phyloP scores from a whole-genome alignment of 2,797 vertebrate genomes.

The Thamnophis elegans region DNA sequence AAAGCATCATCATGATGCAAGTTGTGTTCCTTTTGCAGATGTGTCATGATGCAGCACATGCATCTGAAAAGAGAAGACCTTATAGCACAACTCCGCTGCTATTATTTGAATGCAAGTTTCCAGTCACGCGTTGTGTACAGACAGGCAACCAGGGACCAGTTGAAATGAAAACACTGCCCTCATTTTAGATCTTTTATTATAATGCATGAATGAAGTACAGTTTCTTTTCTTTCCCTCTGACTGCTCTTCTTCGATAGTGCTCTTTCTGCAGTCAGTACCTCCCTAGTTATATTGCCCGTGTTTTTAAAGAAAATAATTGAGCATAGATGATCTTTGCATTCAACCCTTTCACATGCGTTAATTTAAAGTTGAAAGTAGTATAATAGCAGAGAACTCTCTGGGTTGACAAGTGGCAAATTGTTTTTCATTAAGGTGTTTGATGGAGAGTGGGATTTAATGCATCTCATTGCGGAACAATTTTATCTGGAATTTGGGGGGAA shows the following conservation, averaged over 20 bases:
- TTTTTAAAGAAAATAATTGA: neutral
- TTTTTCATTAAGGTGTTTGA: neutral
- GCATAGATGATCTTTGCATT: neutral
- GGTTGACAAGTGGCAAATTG: neutral
- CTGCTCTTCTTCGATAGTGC: neutral
- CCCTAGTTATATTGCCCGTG: constrained; percentile 2
- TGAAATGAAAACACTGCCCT: neutral
- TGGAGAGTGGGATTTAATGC: neutral
- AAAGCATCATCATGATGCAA: neutral
- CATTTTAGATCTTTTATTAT: neutral
- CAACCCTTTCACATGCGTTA: neutral
- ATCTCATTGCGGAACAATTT: neutral
- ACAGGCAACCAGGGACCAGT: too few species aligned
- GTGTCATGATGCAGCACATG: neutral
- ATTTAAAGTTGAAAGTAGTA: neutral
- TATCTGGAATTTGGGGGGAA: neutral
- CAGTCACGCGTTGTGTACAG: neutral
- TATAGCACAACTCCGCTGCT: neutral
- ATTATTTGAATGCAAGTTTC: neutral
- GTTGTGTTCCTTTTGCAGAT: neutral
- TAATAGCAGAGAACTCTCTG: neutral
- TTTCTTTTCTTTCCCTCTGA: neutral
- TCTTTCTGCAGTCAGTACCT: neutral
- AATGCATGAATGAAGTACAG: neutral
- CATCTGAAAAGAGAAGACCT: neutral